A percentile compares a stretch with the other conserved stretches of the same genome.
These are phyloP conservation scores for Macrostomum cliftonense DNA, from an alignment of 2,888 invertebrate genomes.

Conservation along the genomic window DNA sequence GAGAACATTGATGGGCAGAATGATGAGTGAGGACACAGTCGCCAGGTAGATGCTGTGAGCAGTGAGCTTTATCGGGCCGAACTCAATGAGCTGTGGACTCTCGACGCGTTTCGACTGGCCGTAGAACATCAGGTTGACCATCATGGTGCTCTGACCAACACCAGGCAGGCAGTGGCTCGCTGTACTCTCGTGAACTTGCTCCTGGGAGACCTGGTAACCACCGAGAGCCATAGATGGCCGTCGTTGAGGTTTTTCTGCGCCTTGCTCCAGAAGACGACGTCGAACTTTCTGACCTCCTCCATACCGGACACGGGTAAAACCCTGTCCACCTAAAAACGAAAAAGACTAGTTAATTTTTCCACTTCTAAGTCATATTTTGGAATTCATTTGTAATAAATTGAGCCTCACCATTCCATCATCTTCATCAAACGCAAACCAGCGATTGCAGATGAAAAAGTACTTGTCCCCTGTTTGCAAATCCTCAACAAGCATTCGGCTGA, in stretches of 20 bases:
- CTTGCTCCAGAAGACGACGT: conserved; percentile 17
- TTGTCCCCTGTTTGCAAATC: conserved; percentile 21
- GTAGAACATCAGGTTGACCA: conserved; percentile 13
- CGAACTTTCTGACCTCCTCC: conserved; percentile 15
- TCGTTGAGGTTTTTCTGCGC: conserved; percentile 15
- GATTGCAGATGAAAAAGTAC: conserved; percentile 15
- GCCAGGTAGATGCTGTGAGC: conserved; percentile 31
- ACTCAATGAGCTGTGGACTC: conserved; percentile 3
- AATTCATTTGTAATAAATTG: too few relatives aligned
- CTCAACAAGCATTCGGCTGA: conserved; percentile 20
- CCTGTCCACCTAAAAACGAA: conserved; percentile 15
- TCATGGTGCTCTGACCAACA: conserved; percentile 12
- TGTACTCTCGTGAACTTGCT: conserved; percentile 14
- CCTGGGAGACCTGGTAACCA: conserved; percentile 15
- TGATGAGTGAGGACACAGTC: conserved; percentile 35
- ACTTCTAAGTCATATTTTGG: too few relatives aligned
- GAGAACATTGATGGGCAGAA: conserved; percentile 38
- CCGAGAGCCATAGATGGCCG: conserved; percentile 18
- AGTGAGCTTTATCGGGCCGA: conserved; percentile 1
- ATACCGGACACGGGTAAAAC: conserved; percentile 16
- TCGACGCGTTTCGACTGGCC: conserved; percentile 5
- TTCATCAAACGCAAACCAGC: conserved; percentile 16
- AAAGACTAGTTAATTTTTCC: not conserved
- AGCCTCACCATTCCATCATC: conserved; percentile 16
- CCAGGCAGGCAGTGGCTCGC: conserved; percentile 13